These are phyloP conservation scores for Drosophila jambulina DNA, from an alignment of 1,140 invertebrate species.

Conservation along the genomic window DNA sequence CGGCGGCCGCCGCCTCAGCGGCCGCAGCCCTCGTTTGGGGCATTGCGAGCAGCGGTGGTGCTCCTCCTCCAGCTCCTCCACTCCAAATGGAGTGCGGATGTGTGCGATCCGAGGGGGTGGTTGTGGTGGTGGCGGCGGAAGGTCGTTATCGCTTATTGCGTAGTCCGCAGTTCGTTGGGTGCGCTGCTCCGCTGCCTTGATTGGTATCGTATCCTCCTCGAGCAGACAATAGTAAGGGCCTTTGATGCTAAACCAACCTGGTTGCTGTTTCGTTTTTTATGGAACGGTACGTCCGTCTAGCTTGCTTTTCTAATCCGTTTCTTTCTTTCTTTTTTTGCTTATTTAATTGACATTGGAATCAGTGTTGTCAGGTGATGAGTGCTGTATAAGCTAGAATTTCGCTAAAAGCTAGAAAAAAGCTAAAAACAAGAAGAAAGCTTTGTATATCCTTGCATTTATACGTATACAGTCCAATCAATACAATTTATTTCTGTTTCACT, in stretches of 20 bases:
- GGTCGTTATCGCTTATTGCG: slow-evolving; percentile 76
- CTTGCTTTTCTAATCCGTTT: slow-evolving; percentile 29
- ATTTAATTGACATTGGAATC: slow-evolving; percentile 73
- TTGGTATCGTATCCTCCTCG: background rate
- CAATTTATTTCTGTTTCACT: too few relatives aligned
- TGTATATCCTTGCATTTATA: too few relatives aligned
- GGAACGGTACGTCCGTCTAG: background rate
- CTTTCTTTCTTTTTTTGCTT: slow-evolving; percentile 40
- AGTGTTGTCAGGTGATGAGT: too few relatives aligned
- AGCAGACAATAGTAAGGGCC: background rate
- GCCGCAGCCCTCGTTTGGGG: slow-evolving; percentile 74
- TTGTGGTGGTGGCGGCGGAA: slow-evolving; percentile 23
- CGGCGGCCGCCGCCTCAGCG: slow-evolving; percentile 69
- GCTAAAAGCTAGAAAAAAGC: too few relatives aligned
- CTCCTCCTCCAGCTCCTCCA: slow-evolving; percentile 14
- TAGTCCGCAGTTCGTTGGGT: slow-evolving; percentile 45
- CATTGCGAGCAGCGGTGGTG: slow-evolving; percentile 39
- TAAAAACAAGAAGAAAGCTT: too few relatives aligned
- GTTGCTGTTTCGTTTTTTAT: slow-evolving; percentile 25
- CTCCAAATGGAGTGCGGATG: background rate
- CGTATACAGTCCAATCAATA: too few relatives aligned
- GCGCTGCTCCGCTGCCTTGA: slow-evolving; percentile 4
- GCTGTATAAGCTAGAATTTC: too few relatives aligned
- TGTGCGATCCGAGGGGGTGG: background rate
- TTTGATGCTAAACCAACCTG: background rate